Percentiles rank a stretch among this genome's conserved stretches.
These are phyloP conservation scores for Gonatopus flavifemur DNA, from an alignment of 1,140 invertebrate genomes.

Conservation along the genomic window DNA sequence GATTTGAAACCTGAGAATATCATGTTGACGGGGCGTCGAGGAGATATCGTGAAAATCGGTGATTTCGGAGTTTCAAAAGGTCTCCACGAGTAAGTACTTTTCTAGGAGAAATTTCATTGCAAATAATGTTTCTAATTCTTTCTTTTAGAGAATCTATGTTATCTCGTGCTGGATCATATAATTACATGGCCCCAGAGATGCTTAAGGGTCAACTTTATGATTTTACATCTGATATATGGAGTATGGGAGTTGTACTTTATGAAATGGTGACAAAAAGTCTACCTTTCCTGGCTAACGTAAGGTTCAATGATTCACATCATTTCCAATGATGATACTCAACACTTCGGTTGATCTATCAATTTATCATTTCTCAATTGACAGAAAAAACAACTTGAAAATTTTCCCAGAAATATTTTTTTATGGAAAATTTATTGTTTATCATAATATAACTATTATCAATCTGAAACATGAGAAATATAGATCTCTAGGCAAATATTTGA, in stretches of 20 bases:
- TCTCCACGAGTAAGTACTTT: slow-evolving; percentile 46
- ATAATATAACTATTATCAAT: too few species aligned
- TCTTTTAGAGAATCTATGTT: slow-evolving; percentile 16
- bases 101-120: not conserved
- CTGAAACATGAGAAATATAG: too few species aligned
- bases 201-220: slow-evolving; percentile 75
- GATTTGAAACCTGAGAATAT: slow-evolving; percentile 81
- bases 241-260: slow-evolving; percentile 81
- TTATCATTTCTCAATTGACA: too few species aligned
- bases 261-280: slow-evolving; percentile 67
- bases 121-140: slow-evolving; percentile 16
- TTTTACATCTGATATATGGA: slow-evolving; percentile 82
- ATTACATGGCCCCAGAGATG: slow-evolving; percentile 85
- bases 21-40: slow-evolving; percentile 64
- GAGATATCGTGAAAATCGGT: slow-evolving; percentile 70
- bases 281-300: slow-evolving; percentile 67
- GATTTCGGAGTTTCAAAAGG: slow-evolving; percentile 79
- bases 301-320: too few species aligned
- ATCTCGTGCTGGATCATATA: slow-evolving; percentile 78
- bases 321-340: too few species aligned
- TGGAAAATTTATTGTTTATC: too few species aligned
- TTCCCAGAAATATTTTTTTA: too few species aligned
- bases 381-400: too few species aligned
- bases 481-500: too few species aligned
- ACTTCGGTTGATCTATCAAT: too few species aligned